Conservation (phyloP, 2,797 vertebrate genomes). For the Loris lydekkerianus region DNA sequence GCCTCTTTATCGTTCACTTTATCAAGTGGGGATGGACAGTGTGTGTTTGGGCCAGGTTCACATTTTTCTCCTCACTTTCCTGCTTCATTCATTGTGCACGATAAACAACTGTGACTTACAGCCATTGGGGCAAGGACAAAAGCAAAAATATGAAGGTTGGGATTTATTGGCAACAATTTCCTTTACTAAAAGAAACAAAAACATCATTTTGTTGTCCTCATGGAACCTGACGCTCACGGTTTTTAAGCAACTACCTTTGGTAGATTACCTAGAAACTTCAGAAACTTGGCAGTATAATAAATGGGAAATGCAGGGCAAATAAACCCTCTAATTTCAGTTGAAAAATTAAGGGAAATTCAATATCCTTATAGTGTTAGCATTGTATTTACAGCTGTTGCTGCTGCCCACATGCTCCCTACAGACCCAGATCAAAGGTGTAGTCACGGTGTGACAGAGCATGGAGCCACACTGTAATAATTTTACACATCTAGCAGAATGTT, state of each 20-base stretch:
- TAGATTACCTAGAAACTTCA: slow-evolving; percentile 83
- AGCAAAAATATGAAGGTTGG: slow-evolving; percentile 6
- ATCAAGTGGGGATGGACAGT: background rate
- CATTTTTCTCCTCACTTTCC: background rate
- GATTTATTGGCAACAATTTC: slow-evolving; percentile 77
- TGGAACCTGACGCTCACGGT: slow-evolving; percentile 49
- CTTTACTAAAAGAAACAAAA: slow-evolving; percentile 66
- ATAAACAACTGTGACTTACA: background rate
- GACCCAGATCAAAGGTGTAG: slow-evolving; percentile 87
- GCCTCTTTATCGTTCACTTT: background rate
- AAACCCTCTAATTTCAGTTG: slow-evolving; percentile 81
- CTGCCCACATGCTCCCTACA: slow-evolving; percentile 84
- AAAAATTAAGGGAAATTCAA: slow-evolving; percentile 87
- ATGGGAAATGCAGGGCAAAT: slow-evolving; percentile 77
- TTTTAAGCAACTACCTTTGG: slow-evolving; percentile 77
- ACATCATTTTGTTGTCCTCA: background rate
- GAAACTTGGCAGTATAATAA: slow-evolving; percentile 80
- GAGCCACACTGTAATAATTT: slow-evolving; percentile 85
- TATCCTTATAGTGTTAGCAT: slow-evolving; percentile 83
- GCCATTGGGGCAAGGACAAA: slow-evolving; percentile 11
- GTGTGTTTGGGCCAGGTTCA: background rate
- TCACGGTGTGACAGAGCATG: slow-evolving; percentile 78
- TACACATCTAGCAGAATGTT: slow-evolving; percentile 87
- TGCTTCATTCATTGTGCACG: background rate
- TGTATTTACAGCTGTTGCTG: slow-evolving; percentile 89